These are phyloP conservation scores for Pocillopora verrucosa DNA, from an alignment of 64 coral and sea anemone genomes.

Conservation along the genomic window DNA sequence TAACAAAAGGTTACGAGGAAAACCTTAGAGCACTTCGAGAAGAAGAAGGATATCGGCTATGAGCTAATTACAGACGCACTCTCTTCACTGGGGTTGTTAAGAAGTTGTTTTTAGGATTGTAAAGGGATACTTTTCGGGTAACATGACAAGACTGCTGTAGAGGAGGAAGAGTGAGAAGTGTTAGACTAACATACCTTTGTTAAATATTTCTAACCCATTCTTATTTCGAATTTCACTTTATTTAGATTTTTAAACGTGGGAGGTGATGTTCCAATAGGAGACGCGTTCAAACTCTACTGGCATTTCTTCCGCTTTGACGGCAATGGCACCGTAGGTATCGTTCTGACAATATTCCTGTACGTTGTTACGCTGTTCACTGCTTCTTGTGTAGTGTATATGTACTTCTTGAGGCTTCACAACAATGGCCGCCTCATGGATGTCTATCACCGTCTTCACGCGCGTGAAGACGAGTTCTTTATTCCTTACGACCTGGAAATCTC, in stretches of 20 bases:
- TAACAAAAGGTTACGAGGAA: too few relatives aligned
- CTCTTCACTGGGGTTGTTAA: too few relatives aligned
- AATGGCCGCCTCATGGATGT: constrained; percentile 93
- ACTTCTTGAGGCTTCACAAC: constrained; percentile 90
- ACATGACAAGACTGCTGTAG: too few relatives aligned
- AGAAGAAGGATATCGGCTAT: too few relatives aligned
- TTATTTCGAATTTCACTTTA: background rate
- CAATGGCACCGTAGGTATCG: constrained; percentile 93
- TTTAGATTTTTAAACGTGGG: constrained; percentile 74
- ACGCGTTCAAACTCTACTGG: constrained; percentile 97
- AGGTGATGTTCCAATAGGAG: constrained; percentile 89
- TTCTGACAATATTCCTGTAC: constrained; percentile 89
- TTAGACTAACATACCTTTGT: too few relatives aligned
- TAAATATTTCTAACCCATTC: too few relatives aligned
- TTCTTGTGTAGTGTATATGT: constrained; percentile 88
- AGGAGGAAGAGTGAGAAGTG: too few relatives aligned
- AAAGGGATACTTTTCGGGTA: too few relatives aligned
- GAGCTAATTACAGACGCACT: too few relatives aligned
- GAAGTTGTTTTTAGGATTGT: too few relatives aligned
- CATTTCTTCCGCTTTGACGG: constrained; percentile 97
- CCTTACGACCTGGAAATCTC: constrained; percentile 93
- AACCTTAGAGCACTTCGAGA: too few relatives aligned
- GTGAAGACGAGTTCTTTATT: constrained; percentile 91
- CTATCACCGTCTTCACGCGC: constrained; percentile 87
- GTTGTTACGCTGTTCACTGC: constrained; percentile 85